Evolutionary conservation across 2,888 invertebrate species (phyloP), one percentile per base, ranked within the genome.

Genomic region (Embidobia sp.): DNA sequence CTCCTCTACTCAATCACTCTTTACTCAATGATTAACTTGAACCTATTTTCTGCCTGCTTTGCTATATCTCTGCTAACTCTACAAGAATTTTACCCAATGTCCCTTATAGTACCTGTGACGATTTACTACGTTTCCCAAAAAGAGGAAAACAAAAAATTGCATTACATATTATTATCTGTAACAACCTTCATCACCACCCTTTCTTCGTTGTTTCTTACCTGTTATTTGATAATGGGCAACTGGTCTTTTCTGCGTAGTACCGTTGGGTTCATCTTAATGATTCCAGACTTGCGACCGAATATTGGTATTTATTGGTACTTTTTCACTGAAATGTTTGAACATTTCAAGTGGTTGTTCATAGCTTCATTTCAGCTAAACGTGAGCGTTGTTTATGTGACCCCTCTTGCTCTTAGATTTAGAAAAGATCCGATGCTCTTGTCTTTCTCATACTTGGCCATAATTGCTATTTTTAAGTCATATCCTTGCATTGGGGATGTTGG

Each of bases 241-340:
- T 94, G 90, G 90, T 87, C 86, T 2, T 90, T 88, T 37, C 13
- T 89, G 35, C 77, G 82, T 33, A 90, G 84, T 79, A 90, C 90
- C 26, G 87, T 89, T 76, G 88, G 86, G 90, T 93, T 88, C 91
- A 97, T 97, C 85, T 92, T 98, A 79, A 94, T 94, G 11, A 97
- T 98, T 53, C 96, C 97, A 1, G 99, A 99, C 89, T 91, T 99
- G 79, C 95, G 96, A 82, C 99, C 99, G 16, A 99, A 99, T 88
- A 95, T 98, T 83, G 99, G 99, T 0, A 91, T 99, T 1, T 99
- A 98, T 90, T 99, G 99, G 99, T 99, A 99, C 87, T 99, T 99
- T 90, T 99, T 99, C 90, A 98, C 98, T 0, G 99, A 99, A 92
- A 98, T 99, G 97, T 99, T 99, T 92, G 98, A 99, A 84, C 99